These are phyloP conservation scores for Rhyacophila evoluta DNA, from an alignment of 2,888 invertebrate genomes.

Conservation along the genomic window DNA sequence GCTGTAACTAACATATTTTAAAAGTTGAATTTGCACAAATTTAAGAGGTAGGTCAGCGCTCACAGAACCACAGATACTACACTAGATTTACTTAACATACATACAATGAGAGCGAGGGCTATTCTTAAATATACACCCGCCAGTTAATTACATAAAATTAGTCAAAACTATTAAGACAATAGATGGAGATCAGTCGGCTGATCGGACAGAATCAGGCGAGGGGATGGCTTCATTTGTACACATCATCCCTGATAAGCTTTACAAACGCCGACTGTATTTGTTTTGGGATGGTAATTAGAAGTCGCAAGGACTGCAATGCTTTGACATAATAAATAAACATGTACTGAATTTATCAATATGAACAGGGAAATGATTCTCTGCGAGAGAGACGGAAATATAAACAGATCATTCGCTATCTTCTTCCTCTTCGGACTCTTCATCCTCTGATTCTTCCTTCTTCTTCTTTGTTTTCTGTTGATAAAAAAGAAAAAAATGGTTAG, in stretches of 20 bases:
- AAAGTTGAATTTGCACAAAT: constrained; percentile 52
- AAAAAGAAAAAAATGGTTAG: constrained; percentile 39
- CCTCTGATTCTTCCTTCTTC: constrained; percentile 76
- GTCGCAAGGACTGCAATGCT: constrained; percentile 39
- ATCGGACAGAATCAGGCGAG: constrained; percentile 3
- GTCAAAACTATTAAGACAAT: constrained; percentile 35
- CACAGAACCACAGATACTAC: constrained; percentile 47
- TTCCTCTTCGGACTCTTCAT: constrained; percentile 74
- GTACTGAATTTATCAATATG: constrained; percentile 60
- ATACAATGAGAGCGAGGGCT: constrained; percentile 45
- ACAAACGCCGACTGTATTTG: constrained; percentile 43
- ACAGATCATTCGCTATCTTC: constrained; percentile 76
- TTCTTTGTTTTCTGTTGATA: constrained; percentile 65
- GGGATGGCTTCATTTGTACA: constrained; percentile 41
- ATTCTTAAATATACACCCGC: constrained; percentile 43
- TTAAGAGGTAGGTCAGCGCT: constrained; percentile 54
- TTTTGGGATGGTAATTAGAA: constrained; percentile 8
- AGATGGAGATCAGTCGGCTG: constrained; percentile 27
- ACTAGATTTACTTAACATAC: constrained; percentile 54
- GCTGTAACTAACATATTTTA: constrained; percentile 44
- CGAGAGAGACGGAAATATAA: constrained; percentile 4
- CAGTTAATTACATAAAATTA: constrained; percentile 44
- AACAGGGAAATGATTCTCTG: constrained; percentile 59
- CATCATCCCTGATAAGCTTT: constrained; percentile 29
- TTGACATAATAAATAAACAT: constrained; percentile 62